phyloP scores from a whole-genome alignment of 2,797 vertebrate genomes.

The Rhinoraja longicauda region DNA sequence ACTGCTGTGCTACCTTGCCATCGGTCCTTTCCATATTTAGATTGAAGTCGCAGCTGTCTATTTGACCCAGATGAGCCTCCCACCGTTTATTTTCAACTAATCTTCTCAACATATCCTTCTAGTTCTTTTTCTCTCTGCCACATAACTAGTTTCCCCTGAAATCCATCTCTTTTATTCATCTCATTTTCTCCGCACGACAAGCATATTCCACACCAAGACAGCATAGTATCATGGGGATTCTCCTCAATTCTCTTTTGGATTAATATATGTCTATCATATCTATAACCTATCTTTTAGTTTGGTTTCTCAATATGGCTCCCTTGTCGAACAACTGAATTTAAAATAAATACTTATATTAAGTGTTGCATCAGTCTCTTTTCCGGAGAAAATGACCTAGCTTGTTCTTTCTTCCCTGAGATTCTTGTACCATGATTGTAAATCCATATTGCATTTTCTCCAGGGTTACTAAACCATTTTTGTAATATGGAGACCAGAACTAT shows the following conservation, averaged over 20 bases:
- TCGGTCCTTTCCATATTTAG: background rate
- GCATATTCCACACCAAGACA: too few species aligned
- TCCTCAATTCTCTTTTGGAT: too few species aligned
- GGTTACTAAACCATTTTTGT: background rate
- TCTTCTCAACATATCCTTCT: background rate
- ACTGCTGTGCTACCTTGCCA: too few species aligned
- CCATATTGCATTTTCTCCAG: background rate
- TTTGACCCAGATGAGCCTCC: background rate
- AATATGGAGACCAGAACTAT: background rate
- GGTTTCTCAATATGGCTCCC: background rate
- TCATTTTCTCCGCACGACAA: too few species aligned
- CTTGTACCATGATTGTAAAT: background rate
- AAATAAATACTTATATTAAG: background rate
- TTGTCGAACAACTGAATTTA: background rate
- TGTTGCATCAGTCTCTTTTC: background rate
- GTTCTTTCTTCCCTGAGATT: background rate
- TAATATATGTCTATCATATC: too few species aligned
- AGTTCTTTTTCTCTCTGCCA: background rate
- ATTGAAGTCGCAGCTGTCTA: background rate
- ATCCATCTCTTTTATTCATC: background rate
- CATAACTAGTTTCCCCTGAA: background rate
- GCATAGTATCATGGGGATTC: too few species aligned
- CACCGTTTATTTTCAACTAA: background rate
- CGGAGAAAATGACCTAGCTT: background rate
- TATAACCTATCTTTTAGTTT: too few species aligned